Percentiles rank a stretch among this genome's conserved stretches.
phyloP scores from a whole-genome alignment of 1,140 invertebrate species.

The Zaprionus lachaisei region DNA sequence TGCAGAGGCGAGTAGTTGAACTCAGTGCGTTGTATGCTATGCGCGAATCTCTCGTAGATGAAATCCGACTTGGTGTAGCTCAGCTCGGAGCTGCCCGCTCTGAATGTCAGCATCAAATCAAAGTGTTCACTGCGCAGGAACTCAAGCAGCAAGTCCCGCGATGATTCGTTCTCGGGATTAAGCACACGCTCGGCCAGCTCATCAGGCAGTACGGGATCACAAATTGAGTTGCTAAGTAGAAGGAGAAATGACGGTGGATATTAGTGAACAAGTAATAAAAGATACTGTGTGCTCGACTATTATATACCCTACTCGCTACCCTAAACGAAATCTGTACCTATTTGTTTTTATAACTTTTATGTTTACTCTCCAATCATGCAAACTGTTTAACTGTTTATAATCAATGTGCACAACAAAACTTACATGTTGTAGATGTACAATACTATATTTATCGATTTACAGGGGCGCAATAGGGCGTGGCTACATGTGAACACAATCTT shows the following conservation, averaged over 20 bases:
- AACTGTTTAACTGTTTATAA: no score
- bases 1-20: slow-evolving; percentile 75
- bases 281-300: no score
- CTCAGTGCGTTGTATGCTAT: slow-evolving; percentile 68
- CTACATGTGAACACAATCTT: rapidly evolving
- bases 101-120: slow-evolving; percentile 78
- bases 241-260: not conserved
- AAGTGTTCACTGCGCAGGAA: slow-evolving; percentile 74
- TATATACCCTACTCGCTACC: no score
- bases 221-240: slow-evolving; percentile 63
- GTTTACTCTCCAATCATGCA: no score
- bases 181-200: slow-evolving; percentile 78
- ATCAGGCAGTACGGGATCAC: slow-evolving; percentile 73
- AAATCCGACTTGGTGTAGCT: slow-evolving; percentile 64
- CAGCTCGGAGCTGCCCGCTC: slow-evolving; percentile 67
- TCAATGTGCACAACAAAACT: no score
- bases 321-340: no score
- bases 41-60: slow-evolving; percentile 75
- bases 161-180: slow-evolving; percentile 58
- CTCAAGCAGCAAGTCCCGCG: slow-evolving; percentile 66
- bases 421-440: no score
- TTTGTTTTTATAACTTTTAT: no score
- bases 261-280: no score
- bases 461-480: no score
- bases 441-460: no score